These are phyloP conservation scores for Xiphophorus hellerii DNA, from an alignment of 2,113 vertebrate species.

Conservation along the genomic window DNA sequence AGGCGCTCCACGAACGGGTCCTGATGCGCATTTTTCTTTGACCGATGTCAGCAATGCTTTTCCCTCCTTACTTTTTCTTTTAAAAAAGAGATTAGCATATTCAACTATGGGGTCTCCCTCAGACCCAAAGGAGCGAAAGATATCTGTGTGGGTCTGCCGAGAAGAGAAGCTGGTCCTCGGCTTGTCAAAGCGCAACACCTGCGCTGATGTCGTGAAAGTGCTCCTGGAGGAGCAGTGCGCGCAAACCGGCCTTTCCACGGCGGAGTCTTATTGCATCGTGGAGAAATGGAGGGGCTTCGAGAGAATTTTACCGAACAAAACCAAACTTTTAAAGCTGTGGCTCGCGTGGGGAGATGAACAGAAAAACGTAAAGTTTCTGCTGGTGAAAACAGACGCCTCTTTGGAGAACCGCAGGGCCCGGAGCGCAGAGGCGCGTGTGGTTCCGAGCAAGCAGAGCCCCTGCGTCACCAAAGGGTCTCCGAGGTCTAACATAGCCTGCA, in stretches of 20 bases:
- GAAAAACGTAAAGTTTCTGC: slow-evolving; percentile 89
- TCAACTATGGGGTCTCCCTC: slow-evolving; percentile 82
- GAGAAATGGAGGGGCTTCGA: slow-evolving; percentile 96
- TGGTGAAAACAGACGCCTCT: slow-evolving; percentile 88
- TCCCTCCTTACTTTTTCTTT: background rate
- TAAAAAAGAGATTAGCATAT: background rate
- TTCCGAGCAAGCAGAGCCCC: slow-evolving; percentile 86
- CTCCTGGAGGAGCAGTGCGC: slow-evolving; percentile 85
- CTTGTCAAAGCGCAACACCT: slow-evolving; percentile 90
- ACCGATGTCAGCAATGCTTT: background rate
- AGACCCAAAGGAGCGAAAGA: slow-evolving; percentile 84
- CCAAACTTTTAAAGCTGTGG: slow-evolving; percentile 91
- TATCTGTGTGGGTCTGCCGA: slow-evolving; percentile 93
- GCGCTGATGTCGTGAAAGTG: slow-evolving; percentile 89
- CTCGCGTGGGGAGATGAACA: slow-evolving; percentile 92
- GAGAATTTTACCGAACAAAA: slow-evolving; percentile 90
- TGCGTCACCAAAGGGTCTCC: slow-evolving; percentile 71
- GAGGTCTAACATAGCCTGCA: slow-evolving; percentile 67
- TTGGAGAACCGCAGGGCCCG: slow-evolving; percentile 83
- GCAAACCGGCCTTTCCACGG: slow-evolving; percentile 60
- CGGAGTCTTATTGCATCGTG: slow-evolving; percentile 88
- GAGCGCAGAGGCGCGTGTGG: slow-evolving; percentile 92
- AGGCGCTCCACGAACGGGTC: slow-evolving; percentile 26
- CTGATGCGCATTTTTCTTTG: background rate
- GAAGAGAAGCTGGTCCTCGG: slow-evolving; percentile 93